Evolutionary conservation across 2,797 vertebrate genomes (phyloP).

Genomic region (Emys orbicularis): DNA sequence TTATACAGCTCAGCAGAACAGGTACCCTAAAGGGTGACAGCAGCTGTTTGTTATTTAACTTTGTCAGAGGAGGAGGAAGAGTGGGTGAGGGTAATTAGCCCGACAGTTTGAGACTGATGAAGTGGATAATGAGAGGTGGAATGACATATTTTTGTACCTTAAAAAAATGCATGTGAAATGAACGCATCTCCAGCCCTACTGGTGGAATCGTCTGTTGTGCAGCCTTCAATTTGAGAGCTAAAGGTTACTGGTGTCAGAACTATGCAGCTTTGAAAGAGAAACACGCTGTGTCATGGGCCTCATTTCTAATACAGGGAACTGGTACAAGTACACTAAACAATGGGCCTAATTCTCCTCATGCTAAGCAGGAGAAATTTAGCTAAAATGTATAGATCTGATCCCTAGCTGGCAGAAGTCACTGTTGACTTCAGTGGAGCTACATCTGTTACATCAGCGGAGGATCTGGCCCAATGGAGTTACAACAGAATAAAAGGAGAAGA

Average conservation of each 20-base stretch:
- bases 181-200: background rate
- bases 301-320: background rate
- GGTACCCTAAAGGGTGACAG: conserved; percentile 19
- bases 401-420: background rate
- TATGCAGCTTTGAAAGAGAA: background rate
- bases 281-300: background rate
- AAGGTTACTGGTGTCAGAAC: conserved; percentile 10
- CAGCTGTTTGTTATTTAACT: conserved; percentile 53
- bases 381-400: background rate
- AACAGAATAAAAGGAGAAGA: accelerated
- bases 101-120: conserved; percentile 73
- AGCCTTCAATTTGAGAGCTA: accelerated
- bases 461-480: background rate
- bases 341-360: background rate
- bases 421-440: background rate
- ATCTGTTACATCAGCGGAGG: too few species aligned
- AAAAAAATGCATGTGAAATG: background rate
- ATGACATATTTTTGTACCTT: conserved; percentile 49
- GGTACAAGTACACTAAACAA: background rate
- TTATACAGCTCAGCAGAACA: accelerated
- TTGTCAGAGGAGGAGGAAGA: conserved; percentile 40
- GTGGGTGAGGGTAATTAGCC: conserved; percentile 67
- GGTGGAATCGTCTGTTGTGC: accelerated
- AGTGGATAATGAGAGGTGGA: conserved; percentile 73
- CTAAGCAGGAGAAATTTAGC: background rate